A percentile compares a stretch with the other conserved stretches of the same genome.
Evolutionary conservation across 2,797 vertebrate genomes (phyloP).

Genomic region (Mus spretus): DNA sequence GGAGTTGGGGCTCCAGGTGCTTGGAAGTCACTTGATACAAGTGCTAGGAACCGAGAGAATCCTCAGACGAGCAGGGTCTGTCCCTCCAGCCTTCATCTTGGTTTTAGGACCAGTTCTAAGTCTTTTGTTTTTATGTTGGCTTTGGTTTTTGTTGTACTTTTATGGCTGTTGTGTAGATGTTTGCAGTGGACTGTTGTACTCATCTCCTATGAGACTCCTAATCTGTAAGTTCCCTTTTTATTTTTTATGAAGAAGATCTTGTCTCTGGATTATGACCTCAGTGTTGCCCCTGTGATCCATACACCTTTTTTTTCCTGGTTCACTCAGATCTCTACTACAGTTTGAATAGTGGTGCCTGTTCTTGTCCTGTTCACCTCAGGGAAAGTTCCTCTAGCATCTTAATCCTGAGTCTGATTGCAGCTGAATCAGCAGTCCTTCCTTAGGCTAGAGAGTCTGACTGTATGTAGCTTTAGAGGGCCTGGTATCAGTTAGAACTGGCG

Average conservation of each 20-base stretch:
- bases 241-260: background rate
- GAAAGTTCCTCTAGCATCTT: conserved; percentile 32
- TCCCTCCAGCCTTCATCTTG: background rate
- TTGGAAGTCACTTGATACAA: background rate
- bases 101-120: background rate
- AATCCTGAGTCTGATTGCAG: background rate
- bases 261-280: conserved; percentile 15
- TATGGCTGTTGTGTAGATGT: background rate
- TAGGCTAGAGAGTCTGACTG: background rate
- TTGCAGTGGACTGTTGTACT: conserved; percentile 7
- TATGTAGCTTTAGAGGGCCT: background rate
- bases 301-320: background rate
- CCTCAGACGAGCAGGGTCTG: background rate
- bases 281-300: conserved; percentile 15
- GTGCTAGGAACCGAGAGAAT: too few species aligned
- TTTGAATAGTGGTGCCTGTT: conserved; percentile 5
- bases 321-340: background rate
- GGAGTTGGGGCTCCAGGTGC: background rate
- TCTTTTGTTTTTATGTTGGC: background rate
- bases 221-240: background rate
- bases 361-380: background rate
- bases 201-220: background rate
- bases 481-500: background rate
- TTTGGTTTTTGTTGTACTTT: background rate
- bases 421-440: background rate